These are phyloP conservation scores for Lissonota sp. DNA, from an alignment of 2,888 invertebrate species.

Conservation along the genomic window DNA sequence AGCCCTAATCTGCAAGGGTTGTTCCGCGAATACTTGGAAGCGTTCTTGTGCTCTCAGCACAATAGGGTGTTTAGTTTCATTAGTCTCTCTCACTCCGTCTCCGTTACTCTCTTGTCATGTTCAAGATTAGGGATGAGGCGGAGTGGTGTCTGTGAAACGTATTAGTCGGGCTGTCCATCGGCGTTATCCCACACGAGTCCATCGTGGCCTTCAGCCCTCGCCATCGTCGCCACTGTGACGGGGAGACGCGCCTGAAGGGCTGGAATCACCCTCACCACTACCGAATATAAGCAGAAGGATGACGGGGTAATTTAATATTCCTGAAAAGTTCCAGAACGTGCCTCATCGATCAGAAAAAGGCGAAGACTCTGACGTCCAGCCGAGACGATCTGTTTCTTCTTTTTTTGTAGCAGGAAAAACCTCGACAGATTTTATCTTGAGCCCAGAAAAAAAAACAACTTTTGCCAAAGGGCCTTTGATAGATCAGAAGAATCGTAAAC, in stretches of 20 bases:
- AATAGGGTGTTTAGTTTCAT: slow-evolving; percentile 64
- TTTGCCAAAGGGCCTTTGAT: slow-evolving; percentile 46
- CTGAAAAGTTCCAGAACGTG: slow-evolving; percentile 60
- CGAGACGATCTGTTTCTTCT: slow-evolving; percentile 16
- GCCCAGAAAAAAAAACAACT: slow-evolving; percentile 1
- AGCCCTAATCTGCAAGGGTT: slow-evolving; percentile 62
- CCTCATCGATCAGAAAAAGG: slow-evolving; percentile 54
- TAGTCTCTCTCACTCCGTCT: slow-evolving; percentile 43
- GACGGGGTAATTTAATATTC: slow-evolving; percentile 72
- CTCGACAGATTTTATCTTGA: background rate
- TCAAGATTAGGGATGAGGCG: slow-evolving; percentile 28
- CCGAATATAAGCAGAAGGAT: slow-evolving; percentile 26
- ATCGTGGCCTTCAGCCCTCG: slow-evolving; percentile 34
- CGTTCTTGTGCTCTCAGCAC: slow-evolving; percentile 41
- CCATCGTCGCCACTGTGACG: slow-evolving; percentile 10
- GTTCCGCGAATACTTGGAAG: slow-evolving; percentile 23
- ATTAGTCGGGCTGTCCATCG: slow-evolving; percentile 75
- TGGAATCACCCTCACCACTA: slow-evolving; percentile 21
- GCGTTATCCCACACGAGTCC: slow-evolving; percentile 65
- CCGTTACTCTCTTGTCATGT: slow-evolving; percentile 11
- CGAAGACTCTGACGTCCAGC: background rate
- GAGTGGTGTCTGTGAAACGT: slow-evolving; percentile 62
- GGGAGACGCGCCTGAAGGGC: slow-evolving; percentile 13
- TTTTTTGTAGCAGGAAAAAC: slow-evolving; percentile 16
- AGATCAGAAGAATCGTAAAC: slow-evolving; percentile 25